A percentile compares a stretch with the other conserved stretches of the same genome.
Evolutionary conservation across 2,797 vertebrate genomes (phyloP).

Genomic region (Cyprinodon diabolis): DNA sequence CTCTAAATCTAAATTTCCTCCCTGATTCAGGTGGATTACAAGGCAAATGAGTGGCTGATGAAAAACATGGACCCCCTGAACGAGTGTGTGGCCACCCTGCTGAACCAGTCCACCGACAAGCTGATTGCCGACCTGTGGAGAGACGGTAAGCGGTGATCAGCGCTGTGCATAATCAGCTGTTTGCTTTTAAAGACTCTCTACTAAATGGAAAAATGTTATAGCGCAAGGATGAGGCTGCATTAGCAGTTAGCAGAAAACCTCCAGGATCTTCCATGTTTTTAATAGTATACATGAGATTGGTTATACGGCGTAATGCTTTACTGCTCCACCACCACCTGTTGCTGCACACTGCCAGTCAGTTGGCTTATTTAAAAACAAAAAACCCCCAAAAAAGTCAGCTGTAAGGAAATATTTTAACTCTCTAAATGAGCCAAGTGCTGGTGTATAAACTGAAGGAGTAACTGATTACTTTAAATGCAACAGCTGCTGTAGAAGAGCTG

Average conservation of each 20-base stretch:
- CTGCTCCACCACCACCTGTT: not conserved
- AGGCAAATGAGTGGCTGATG: slow-evolving; percentile 95
- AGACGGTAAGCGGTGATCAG: slow-evolving; percentile 82
- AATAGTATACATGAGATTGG: too few species aligned
- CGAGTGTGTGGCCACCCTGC: slow-evolving; percentile 91
- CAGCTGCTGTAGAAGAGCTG: not conserved
- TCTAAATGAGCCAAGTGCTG: too few species aligned
- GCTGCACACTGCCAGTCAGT: not conserved
- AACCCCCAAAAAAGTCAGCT: not conserved
- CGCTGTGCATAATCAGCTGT: not conserved
- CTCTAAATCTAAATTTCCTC: not conserved
- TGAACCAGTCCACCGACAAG: slow-evolving; percentile 95
- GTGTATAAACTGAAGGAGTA: not conserved
- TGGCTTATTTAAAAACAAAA: too few species aligned
- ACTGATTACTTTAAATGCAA: not conserved
- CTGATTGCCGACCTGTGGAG: slow-evolving; percentile 94
- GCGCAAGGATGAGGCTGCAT: too few species aligned
- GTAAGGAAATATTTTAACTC: not conserved
- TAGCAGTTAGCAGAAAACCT: too few species aligned
- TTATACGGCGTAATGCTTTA: too few species aligned
- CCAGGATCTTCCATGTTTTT: too few species aligned
- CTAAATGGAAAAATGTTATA: too few species aligned
- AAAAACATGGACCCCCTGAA: slow-evolving; percentile 99
- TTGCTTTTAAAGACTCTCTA: not conserved
- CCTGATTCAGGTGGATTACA: slow-evolving; percentile 91